Evolutionary conservation across 2,888 invertebrate genomes (phyloP).

Genomic region (Pristionchus maxplancki): DNA sequence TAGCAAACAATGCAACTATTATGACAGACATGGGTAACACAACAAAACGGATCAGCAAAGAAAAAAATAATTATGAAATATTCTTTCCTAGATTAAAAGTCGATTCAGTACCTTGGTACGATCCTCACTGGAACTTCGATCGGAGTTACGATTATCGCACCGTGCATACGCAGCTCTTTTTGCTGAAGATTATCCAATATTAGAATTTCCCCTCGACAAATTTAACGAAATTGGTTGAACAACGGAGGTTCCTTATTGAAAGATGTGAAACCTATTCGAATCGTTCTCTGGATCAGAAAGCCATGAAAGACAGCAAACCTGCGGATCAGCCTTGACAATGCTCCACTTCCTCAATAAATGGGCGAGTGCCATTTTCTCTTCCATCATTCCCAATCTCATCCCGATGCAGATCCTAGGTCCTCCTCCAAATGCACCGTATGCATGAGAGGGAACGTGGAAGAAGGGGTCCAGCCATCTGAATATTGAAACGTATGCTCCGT

Average conservation of each 20-base stretch:
- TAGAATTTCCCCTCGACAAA: too few relatives aligned
- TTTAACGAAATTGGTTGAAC: too few relatives aligned
- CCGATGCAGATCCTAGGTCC: conserved; percentile 40
- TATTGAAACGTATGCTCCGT: too few relatives aligned
- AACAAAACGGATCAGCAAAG: too few relatives aligned
- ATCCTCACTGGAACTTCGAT: conserved; percentile 19
- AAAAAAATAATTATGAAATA: too few relatives aligned
- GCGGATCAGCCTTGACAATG: not conserved
- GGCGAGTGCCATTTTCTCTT: conserved; percentile 43
- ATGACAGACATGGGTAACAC: not conserved
- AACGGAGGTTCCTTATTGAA: too few relatives aligned
- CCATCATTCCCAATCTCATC: conserved; percentile 42
- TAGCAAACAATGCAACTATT: not conserved
- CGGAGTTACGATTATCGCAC: not conserved
- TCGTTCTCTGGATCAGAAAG: too few relatives aligned
- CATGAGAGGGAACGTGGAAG: not conserved
- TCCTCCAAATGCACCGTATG: not conserved
- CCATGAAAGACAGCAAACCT: too few relatives aligned
- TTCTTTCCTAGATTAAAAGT: too few relatives aligned
- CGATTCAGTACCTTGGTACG: not conserved
- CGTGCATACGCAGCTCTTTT: not conserved
- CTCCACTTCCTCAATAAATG: not conserved
- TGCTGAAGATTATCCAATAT: too few relatives aligned
- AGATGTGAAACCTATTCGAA: too few relatives aligned
- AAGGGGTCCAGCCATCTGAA: conserved; percentile 26